A percentile compares a stretch with the other conserved stretches of the same genome.
Evolutionary conservation across 1,140 invertebrate species (phyloP).

Genomic region (Pissodes strobi): DNA sequence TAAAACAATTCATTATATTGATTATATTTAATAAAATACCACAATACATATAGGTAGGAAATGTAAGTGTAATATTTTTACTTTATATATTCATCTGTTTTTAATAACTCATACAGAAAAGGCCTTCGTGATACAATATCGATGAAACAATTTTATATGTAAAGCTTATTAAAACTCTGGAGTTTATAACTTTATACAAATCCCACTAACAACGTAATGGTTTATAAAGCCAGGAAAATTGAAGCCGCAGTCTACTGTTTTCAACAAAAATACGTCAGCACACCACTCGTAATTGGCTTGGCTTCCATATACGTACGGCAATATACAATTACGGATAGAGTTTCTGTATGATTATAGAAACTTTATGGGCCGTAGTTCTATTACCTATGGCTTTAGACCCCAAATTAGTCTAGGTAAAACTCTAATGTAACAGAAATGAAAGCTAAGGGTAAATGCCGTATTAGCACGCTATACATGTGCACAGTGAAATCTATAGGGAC

Average conservation of each 20-base stretch:
- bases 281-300: constrained; percentile 18
- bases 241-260: constrained; percentile 9
- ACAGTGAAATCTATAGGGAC: neutral
- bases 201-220: constrained; percentile 12
- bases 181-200: constrained; percentile 20
- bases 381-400: constrained; percentile 20
- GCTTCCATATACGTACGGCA: constrained; percentile 16
- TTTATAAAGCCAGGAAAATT: constrained; percentile 17
- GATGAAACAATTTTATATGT: no score
- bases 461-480: constrained; percentile 28
- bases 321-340: constrained; percentile 30
- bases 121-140: no score
- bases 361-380: constrained; percentile 32
- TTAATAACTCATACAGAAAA: no score
- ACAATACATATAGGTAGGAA: no score
- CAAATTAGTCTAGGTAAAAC: constrained; percentile 25
- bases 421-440: constrained; percentile 31
- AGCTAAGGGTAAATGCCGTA: constrained; percentile 26
- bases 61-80: no score
- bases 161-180: neutral
- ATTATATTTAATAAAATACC: no score
- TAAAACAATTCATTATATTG: no score
- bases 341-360: constrained; percentile 35
- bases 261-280: constrained; percentile 23
- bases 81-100: no score